Conservation (phyloP, 2,113 vertebrate genomes). For the Chloropsis hardwickii region DNA sequence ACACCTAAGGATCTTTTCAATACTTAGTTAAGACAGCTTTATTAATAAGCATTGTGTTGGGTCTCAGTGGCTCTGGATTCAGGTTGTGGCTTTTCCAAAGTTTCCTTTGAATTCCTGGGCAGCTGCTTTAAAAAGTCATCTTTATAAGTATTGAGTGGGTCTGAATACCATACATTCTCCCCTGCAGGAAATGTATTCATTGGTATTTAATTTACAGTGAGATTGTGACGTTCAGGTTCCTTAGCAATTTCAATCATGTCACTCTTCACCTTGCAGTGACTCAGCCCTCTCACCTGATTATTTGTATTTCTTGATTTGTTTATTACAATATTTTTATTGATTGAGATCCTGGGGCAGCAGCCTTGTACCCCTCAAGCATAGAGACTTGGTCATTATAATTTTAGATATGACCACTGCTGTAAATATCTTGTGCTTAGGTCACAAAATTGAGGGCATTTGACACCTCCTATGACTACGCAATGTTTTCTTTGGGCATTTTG, state of each 20-base stretch:
- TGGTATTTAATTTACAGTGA: background rate
- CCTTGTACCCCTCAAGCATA: background rate
- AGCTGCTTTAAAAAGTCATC: background rate
- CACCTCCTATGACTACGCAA: background rate
- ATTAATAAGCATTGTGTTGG: background rate
- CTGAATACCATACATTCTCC: background rate
- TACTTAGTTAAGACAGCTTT: background rate
- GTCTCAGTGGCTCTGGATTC: background rate
- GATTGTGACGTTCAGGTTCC: background rate
- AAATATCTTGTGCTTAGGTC: background rate
- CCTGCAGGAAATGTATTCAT: background rate
- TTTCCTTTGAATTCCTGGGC: background rate
- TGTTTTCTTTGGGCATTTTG: background rate
- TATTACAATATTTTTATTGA: background rate
- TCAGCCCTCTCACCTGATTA: background rate
- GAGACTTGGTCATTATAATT: background rate
- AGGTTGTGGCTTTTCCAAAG: background rate
- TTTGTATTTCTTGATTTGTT: background rate
- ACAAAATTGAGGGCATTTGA: background rate
- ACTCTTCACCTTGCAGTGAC: background rate
- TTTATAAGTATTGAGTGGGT: background rate
- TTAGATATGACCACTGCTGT: background rate
- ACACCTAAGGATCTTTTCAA: background rate
- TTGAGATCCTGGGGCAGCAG: background rate
- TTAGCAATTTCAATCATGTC: background rate